Base-by-base conservation (phyloP, 2,888 invertebrate species). In the Crioceris asparagi region DNA sequence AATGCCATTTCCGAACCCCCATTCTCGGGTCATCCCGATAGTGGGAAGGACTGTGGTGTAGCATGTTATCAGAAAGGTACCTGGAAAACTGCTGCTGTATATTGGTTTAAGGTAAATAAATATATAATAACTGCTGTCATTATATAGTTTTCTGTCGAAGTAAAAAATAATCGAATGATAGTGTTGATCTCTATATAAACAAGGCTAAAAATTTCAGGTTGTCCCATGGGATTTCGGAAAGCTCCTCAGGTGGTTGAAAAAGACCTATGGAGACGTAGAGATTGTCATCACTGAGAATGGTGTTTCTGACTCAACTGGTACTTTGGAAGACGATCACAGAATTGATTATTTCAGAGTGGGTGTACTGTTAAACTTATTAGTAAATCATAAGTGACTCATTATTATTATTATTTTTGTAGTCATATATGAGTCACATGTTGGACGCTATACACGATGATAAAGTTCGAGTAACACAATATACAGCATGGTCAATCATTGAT, bases 251-350 rank as follows among this genome's bases (percentile, higher is more conserved):
- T 75, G 73, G 71, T 69, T 76, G 51, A 71, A 73, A 54, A 64
- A 65, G 29, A 65, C 68, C 3, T 77, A 76, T 58, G 68, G 70
- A 32, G 65, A 74, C 53, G 67, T 71, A n/a, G 67, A 69, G 12
- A 71, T 76, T 39, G 67, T 72, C 49, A 71, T 76, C 27, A 73
- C 73, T 2, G 77, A 77, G 50, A 75, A 75, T 49, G 75, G 75
- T 4, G 72, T 67, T 52, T 69, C 72, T 3, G 73, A 74, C 52
- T 62, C 55, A 27, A 70, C 69, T 17, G 61, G 61, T 11, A 53
- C 69, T 21, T 53, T 69, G 39, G 69, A 72, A 43, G 74, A 74
- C 48, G 65, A 68, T 17, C 66, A 64, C n/a, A 66, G 74, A 45
- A 69, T 72, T 36, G 56, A 64, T 31, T 74, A 71, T 49, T 67